phyloP scores from a whole-genome alignment of 2,888 invertebrate species.

The Pachycephus smyrnensis region DNA sequence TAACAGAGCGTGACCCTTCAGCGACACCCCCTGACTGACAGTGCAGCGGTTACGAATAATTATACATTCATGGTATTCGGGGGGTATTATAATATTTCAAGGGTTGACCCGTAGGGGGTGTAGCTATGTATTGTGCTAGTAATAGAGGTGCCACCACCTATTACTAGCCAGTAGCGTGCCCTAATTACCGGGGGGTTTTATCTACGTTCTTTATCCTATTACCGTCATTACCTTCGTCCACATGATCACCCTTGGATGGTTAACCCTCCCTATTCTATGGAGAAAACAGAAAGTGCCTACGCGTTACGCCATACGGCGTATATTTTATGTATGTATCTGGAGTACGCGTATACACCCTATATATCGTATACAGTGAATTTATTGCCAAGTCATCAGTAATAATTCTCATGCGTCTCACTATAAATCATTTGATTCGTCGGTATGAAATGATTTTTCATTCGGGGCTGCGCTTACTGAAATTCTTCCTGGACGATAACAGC shows the following conservation, averaged over 20 bases:
- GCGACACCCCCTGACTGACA: slow-evolving; percentile 35
- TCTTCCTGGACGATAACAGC: neutral
- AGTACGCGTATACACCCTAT: neutral
- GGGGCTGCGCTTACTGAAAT: neutral
- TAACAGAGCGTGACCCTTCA: slow-evolving; percentile 58
- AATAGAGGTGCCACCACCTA: slow-evolving; percentile 7
- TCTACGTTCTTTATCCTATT: slow-evolving; percentile 37
- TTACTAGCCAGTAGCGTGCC: slow-evolving; percentile 16
- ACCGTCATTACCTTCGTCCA: slow-evolving; percentile 16
- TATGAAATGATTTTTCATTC: neutral
- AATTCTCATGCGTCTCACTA: neutral
- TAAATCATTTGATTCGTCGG: neutral
- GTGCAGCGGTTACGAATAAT: slow-evolving; percentile 56
- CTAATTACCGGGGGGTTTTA: slow-evolving; percentile 40
- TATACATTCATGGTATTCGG: slow-evolving; percentile 54
- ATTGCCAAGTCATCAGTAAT: neutral
- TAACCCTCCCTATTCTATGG: neutral
- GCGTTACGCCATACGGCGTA: slow-evolving; percentile 4
- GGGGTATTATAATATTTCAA: slow-evolving; percentile 45
- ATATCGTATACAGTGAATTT: neutral
- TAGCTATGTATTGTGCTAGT: slow-evolving; percentile 4
- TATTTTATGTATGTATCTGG: neutral
- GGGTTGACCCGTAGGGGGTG: slow-evolving; percentile 39
- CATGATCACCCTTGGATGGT: neutral
- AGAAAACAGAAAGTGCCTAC: neutral